phyloP scores from a whole-genome alignment of 2,797 vertebrate species.

The Podarcis siculus region DNA sequence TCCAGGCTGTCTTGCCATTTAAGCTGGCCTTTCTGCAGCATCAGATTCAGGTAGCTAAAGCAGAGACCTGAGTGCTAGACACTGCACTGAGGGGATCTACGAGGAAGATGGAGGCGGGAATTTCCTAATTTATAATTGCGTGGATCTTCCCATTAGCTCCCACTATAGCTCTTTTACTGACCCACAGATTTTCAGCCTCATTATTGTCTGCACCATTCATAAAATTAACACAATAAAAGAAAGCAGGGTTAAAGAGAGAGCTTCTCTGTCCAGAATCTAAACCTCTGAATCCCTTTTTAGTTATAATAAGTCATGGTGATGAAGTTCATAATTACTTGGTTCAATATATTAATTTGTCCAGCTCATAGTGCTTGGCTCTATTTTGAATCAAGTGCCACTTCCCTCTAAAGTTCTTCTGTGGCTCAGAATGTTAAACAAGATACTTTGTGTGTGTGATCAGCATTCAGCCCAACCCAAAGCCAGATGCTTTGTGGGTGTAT shows the following conservation, averaged over 20 bases:
- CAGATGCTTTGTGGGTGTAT: background rate
- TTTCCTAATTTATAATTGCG: background rate
- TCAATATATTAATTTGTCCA: constrained; percentile 12
- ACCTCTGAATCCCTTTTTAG: background rate
- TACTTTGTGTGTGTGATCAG: background rate
- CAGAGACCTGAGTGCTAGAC: background rate
- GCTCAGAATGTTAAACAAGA: background rate
- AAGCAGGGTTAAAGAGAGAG: background rate
- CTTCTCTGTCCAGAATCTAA: fast-evolving
- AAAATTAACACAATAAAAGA: constrained; percentile 10
- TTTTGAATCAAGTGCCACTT: background rate
- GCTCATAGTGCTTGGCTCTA: background rate
- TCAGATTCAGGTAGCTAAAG: background rate
- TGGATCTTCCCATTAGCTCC: background rate
- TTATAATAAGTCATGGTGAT: constrained; percentile 2
- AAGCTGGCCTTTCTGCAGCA: background rate
- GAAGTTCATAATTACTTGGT: constrained; percentile 10
- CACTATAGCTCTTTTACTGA: background rate
- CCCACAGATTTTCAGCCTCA: background rate
- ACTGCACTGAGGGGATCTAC: background rate
- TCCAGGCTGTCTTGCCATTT: background rate
- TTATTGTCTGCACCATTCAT: background rate
- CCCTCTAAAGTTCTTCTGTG: background rate
- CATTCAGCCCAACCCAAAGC: background rate
- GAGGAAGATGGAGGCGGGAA: background rate